Percentiles rank a stretch among this genome's conserved stretches.
phyloP scores from a whole-genome alignment of 1,140 invertebrate species.

The Caenorhabditis brenneri region DNA sequence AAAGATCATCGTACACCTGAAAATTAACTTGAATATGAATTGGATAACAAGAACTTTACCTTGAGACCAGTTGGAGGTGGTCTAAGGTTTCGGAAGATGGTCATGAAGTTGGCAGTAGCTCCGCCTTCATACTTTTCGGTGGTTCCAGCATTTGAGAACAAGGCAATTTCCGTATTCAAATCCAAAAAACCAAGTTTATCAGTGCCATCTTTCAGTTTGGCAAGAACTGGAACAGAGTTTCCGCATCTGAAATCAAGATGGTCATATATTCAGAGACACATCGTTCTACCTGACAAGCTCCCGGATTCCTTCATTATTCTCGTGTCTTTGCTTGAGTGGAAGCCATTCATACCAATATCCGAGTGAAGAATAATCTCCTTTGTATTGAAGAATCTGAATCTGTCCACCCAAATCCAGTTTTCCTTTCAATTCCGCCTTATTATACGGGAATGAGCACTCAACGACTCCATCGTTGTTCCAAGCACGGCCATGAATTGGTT shows the following conservation, averaged over 20 bases:
- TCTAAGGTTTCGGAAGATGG: slow-evolving; percentile 59
- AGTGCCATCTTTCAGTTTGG: slow-evolving; percentile 47
- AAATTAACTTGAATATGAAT: background rate
- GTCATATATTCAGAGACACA: too few relatives aligned
- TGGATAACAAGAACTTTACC: slow-evolving; percentile 41
- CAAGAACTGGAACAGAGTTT: slow-evolving; percentile 48
- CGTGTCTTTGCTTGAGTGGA: slow-evolving; percentile 33
- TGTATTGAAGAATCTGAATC: slow-evolving; percentile 53
- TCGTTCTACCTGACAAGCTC: slow-evolving; percentile 7
- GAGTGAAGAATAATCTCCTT: slow-evolving; percentile 49
- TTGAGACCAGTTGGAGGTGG: slow-evolving; percentile 58
- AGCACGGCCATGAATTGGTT: slow-evolving; percentile 55
- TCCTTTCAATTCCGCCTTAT: slow-evolving; percentile 51
- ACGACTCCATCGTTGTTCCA: slow-evolving; percentile 57
- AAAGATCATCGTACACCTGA: slow-evolving; percentile 53
- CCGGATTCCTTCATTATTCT: slow-evolving; percentile 1
- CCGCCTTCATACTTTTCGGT: slow-evolving; percentile 46
- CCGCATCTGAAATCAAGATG: slow-evolving; percentile 49
- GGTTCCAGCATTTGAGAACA: slow-evolving; percentile 45
- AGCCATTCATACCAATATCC: slow-evolving; percentile 55
- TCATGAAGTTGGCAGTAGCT: slow-evolving; percentile 39
- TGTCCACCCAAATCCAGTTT: slow-evolving; percentile 52
- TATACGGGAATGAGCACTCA: slow-evolving; percentile 53
- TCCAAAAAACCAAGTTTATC: slow-evolving; percentile 51
- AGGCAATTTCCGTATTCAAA: slow-evolving; percentile 45